Conservation (phyloP, 2,113 vertebrate genomes). For the Esox niger region DNA sequence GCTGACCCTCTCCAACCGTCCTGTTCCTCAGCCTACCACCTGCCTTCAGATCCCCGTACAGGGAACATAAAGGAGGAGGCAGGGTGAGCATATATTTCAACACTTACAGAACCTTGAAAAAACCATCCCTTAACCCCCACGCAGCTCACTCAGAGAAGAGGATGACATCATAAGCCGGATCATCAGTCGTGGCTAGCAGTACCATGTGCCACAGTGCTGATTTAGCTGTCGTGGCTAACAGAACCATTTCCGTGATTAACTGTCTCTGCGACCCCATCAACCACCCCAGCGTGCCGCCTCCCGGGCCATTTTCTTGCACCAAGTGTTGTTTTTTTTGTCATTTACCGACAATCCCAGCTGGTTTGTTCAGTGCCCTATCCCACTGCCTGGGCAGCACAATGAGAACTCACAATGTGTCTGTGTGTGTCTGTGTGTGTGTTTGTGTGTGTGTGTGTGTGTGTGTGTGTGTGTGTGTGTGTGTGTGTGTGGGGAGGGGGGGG, state of each 20-base stretch:
- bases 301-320: conserved; percentile 23
- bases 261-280: conserved; percentile 45
- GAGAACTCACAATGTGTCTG: background rate
- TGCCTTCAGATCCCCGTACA: background rate
- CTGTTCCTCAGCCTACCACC: background rate
- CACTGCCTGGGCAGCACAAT: conserved; percentile 15
- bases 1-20: background rate
- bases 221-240: conserved; percentile 46
- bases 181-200: conserved; percentile 78
- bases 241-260: conserved; percentile 55
- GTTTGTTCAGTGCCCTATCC: conserved; percentile 30
- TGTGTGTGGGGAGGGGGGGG: background rate
- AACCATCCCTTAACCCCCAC: conserved; percentile 10
- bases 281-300: conserved; percentile 35
- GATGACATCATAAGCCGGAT: conserved; percentile 84
- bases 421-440: background rate
- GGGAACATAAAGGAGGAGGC: background rate
- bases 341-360: conserved; percentile 29
- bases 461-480: background rate
- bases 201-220: conserved; percentile 19
- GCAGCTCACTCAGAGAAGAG: conserved; percentile 68
- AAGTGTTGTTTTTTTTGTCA: background rate
- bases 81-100: conserved; percentile 6
- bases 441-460: conserved; percentile 2
- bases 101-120: background rate